Percentiles rank a stretch among this genome's conserved stretches.
Evolutionary conservation across 2,113 vertebrate species (phyloP).

Genomic region (Pongo pygmaeus): DNA sequence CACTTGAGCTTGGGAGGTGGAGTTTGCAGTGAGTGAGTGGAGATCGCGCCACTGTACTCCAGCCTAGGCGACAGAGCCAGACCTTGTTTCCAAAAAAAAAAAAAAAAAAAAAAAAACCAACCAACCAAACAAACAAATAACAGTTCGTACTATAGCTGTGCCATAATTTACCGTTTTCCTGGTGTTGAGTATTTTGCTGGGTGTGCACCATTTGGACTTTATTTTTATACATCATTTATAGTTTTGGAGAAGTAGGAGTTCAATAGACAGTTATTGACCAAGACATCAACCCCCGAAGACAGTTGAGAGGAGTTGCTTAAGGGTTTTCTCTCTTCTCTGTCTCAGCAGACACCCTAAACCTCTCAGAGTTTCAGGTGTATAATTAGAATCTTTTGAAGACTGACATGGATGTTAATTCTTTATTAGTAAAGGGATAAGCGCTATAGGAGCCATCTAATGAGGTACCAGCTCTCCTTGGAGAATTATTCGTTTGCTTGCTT

Average conservation of each 20-base stretch:
- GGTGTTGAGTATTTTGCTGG: not conserved
- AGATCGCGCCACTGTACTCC: no score
- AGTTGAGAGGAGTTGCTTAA: not conserved
- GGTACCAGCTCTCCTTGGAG: not conserved
- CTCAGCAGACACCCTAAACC: not conserved
- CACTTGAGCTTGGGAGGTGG: no score
- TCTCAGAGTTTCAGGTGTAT: not conserved
- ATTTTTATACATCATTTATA: not conserved
- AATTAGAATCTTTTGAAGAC: not conserved
- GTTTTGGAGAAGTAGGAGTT: not conserved
- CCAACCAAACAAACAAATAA: no score
- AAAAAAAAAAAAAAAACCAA: no score
- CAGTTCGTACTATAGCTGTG: not conserved
- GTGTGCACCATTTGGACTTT: not conserved
- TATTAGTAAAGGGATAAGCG: not conserved
- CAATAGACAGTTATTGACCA: not conserved
- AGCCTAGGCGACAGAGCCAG: no score
- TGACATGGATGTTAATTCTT: not conserved
- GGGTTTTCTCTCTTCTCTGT: not conserved
- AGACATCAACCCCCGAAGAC: not conserved
- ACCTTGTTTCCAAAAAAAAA: no score
- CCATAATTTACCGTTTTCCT: not conserved
- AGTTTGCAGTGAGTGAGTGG: no score
- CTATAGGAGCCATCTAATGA: not conserved
- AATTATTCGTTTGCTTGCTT: not conserved